Evolutionary conservation across 1,140 invertebrate species (phyloP).

Genomic region (Rhagoletis pomonella): DNA sequence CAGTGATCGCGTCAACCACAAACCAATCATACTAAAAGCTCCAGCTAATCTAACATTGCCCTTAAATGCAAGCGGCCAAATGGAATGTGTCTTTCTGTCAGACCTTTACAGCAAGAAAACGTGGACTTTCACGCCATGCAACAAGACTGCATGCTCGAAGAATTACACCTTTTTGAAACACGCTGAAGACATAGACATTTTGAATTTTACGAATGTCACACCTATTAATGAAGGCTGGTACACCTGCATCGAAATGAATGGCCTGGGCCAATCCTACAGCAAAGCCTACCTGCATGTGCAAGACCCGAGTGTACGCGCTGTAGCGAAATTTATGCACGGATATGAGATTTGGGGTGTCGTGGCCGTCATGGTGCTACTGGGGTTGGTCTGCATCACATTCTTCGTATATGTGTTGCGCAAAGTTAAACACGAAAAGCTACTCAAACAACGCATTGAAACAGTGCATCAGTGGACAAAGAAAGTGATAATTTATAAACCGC

Average conservation of each 20-base stretch:
- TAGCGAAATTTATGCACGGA: slow-evolving; percentile 57
- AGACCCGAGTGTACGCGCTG: slow-evolving; percentile 74
- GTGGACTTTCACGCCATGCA: slow-evolving; percentile 64
- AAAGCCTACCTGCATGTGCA: slow-evolving; percentile 90
- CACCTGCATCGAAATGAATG: slow-evolving; percentile 91
- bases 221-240: slow-evolving; percentile 94
- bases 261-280: slow-evolving; percentile 84
- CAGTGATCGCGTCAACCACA: slow-evolving; percentile 70
- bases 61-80: slow-evolving; percentile 64
- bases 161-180: slow-evolving; percentile 59
- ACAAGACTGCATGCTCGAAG: slow-evolving; percentile 38
- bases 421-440: slow-evolving; percentile 76
- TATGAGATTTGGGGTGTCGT: slow-evolving; percentile 57
- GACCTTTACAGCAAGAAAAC: slow-evolving; percentile 67
- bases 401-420: slow-evolving; percentile 78
- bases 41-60: slow-evolving; percentile 65
- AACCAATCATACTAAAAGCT: slow-evolving; percentile 63
- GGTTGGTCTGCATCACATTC: slow-evolving; percentile 62
- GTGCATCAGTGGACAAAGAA: slow-evolving; percentile 92
- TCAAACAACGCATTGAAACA: slow-evolving; percentile 86
- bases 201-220: slow-evolving; percentile 89
- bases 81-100: slow-evolving; percentile 68
- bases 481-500: slow-evolving; percentile 88
- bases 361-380: slow-evolving; percentile 58
- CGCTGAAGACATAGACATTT: slow-evolving; percentile 76